A percentile compares a stretch with the other conserved stretches of the same genome.
Conservation (phyloP, 2,113 vertebrate species). For the Grus americana region DNA sequence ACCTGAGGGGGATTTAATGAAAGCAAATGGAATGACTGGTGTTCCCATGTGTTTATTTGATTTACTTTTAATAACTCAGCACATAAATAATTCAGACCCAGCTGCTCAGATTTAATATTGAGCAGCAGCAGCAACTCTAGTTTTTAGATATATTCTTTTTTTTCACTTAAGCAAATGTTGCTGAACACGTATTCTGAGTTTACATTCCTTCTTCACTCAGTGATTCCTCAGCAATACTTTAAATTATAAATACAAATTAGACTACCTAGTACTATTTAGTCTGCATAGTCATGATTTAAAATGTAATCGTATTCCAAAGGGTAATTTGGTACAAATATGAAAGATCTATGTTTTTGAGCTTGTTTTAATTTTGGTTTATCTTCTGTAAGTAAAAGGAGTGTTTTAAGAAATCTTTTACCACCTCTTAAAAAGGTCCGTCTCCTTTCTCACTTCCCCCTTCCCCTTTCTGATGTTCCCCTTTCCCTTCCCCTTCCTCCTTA, state of each 20-base stretch:
- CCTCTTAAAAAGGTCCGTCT: not conserved
- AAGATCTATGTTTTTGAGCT: not conserved
- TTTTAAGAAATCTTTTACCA: not conserved
- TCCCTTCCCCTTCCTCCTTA: not conserved
- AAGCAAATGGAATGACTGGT: not conserved
- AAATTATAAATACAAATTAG: not conserved
- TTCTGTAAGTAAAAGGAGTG: not conserved
- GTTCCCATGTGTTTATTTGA: slow-evolving; percentile 20
- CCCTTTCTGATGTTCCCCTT: not conserved
- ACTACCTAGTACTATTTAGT: not conserved
- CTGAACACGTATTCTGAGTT: not conserved
- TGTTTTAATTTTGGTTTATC: not conserved
- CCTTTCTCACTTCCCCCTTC: not conserved
- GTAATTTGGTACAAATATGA: not conserved
- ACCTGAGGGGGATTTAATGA: slow-evolving; percentile 24
- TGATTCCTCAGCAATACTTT: not conserved
- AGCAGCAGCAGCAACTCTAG: slow-evolving; percentile 14
- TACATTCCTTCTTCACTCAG: not conserved
- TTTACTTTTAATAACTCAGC: slow-evolving; percentile 52
- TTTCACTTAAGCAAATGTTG: not conserved
- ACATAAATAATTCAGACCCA: slow-evolving; percentile 40
- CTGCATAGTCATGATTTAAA: not conserved
- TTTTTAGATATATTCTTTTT: not conserved
- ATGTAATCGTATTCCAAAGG: not conserved
- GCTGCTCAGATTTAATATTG: slow-evolving; percentile 27